Conservation (phyloP, 2,113 vertebrate species). For the Erpornis zantholeuca region DNA sequence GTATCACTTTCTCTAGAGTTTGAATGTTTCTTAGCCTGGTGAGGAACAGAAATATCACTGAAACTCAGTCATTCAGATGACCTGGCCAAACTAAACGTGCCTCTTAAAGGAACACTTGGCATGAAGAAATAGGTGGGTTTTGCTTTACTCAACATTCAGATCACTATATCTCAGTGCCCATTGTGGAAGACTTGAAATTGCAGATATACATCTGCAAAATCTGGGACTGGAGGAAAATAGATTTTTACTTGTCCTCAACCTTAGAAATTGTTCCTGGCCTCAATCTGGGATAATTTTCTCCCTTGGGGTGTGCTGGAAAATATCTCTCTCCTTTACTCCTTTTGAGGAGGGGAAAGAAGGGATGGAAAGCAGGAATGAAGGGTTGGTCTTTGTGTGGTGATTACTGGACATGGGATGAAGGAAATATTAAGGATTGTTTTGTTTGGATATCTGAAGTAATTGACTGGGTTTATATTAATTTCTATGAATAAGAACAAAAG, state of each 20-base stretch:
- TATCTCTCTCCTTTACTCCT: neutral
- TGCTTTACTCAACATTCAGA: neutral
- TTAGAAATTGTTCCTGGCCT: neutral
- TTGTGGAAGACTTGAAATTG: neutral
- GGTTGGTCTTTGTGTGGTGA: neutral
- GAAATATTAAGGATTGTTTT: neutral
- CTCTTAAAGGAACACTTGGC: neutral
- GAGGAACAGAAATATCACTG: neutral
- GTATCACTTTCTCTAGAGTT: neutral
- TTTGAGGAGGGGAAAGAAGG: neutral
- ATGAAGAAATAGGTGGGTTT: neutral
- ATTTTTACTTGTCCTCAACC: neutral
- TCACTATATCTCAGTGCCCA: neutral
- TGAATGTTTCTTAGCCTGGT: neutral
- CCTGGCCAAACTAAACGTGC: neutral
- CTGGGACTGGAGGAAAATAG: neutral
- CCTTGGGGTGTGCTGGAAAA: neutral
- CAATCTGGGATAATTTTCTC: neutral
- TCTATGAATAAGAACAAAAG: neutral
- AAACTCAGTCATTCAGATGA: neutral
- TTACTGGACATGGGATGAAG: neutral
- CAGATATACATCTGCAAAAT: rapidly evolving
- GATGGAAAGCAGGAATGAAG: neutral
- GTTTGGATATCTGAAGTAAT: neutral
- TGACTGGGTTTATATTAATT: neutral